Conservation (phyloP, 2,113 vertebrate genomes). For the Gallinago jamesoni region DNA sequence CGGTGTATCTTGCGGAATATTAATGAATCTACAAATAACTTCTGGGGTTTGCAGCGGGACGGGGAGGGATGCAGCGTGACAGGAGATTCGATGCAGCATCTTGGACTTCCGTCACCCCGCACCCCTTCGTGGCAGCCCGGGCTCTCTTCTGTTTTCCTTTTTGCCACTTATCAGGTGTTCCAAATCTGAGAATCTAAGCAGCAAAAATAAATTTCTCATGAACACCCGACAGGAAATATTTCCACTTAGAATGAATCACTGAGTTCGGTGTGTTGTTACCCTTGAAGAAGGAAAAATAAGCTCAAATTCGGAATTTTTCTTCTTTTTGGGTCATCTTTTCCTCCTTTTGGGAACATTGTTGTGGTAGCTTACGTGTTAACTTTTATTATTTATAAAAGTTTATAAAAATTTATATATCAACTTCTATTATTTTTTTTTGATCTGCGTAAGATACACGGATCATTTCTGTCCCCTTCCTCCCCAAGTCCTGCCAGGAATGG, state of each 20-base stretch:
- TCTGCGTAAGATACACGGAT: background rate
- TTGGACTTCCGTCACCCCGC: background rate
- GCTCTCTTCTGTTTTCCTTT: background rate
- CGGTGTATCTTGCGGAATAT: background rate
- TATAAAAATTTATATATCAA: too few species aligned
- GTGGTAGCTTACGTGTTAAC: background rate
- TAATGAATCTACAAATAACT: conserved; percentile 8
- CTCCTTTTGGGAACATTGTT: background rate
- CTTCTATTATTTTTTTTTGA: background rate
- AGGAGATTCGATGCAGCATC: background rate
- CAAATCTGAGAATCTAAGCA: background rate
- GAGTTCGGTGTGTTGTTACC: background rate
- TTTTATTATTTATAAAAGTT: too few species aligned
- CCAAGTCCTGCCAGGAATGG: background rate
- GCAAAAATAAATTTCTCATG: background rate
- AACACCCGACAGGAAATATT: background rate
- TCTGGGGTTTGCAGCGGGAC: background rate
- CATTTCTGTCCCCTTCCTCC: background rate
- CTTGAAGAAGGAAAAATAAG: background rate
- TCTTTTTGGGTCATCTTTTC: background rate
- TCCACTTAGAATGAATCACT: background rate
- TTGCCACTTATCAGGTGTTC: background rate
- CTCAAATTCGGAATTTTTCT: background rate
- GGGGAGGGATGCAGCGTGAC: background rate
- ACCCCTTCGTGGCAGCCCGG: background rate